Base-by-base conservation (phyloP, 2,113 vertebrate genomes). In the Callorhinus ursinus region DNA sequence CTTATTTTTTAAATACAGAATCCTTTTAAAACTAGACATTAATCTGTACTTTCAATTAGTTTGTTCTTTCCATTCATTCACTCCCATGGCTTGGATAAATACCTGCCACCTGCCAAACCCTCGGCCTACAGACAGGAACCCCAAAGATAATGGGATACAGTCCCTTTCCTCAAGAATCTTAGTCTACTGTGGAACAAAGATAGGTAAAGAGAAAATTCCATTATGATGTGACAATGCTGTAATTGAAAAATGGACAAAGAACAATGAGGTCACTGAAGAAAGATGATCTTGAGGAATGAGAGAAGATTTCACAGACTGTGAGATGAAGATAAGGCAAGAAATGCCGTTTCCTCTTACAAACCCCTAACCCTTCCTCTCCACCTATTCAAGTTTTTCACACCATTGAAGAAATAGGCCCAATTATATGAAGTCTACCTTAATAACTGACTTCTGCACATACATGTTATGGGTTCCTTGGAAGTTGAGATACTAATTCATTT, bases 1-100 rank as follows among this genome's bases (percentile, higher is more conserved):
- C 26, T 61, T 92, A 42, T 24, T 95, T 96, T 95, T 69, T 61
- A 93, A 84, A 36, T 74, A 39, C 61, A 36, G 24, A 49, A 79
- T 59, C 53, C 33, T 93, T 81, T 81, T 72, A 59, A 85, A 92
- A 33, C 46, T 83, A 63, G 88, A 77, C n/a, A 72, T 61, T 85
- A 42, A 82, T 61, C 13, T 83, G 19, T 28, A n/a, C 72, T 93
- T 93, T 55, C 15, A 65, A 33, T 63, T 33, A 46, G 14, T 63
- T 84, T 59, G 28, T 79, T 49, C 16, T 91, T 87, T 83, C 42
- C 67, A 53, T 53, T 61, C 61, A 95, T 18, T 85, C 10, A 26
- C 2, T 31, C 18, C 8, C 26, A 16, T 5, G 4, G 71, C 36
- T 39, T 84, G 36, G 28, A 88, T 79, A 76, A 65, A 57, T 7